Evolutionary conservation across 2,797 vertebrate species (phyloP).

Genomic region (Dendrocincla fuliginosa): DNA sequence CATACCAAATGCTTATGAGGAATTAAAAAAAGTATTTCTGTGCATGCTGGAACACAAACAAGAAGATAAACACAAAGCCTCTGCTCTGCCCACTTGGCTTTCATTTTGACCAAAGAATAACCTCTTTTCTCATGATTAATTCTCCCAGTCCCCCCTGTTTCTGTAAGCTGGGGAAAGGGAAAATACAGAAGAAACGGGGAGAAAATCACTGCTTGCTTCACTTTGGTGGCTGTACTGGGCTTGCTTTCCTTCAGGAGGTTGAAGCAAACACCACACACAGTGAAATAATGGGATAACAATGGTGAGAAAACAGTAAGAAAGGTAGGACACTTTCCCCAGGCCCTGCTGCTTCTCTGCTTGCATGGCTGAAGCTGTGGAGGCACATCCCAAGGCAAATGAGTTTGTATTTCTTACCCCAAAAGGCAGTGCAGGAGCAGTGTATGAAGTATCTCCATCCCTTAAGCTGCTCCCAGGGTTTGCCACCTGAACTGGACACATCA

Average conservation of each 20-base stretch:
- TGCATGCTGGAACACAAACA: not conserved
- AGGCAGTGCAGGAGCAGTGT: not conserved
- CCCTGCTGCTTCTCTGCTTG: not conserved
- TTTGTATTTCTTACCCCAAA: not conserved
- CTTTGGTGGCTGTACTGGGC: not conserved
- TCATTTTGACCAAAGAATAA: not conserved
- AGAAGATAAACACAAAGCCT: not conserved
- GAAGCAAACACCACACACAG: not conserved
- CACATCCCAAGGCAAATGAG: not conserved
- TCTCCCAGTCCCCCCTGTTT: not conserved
- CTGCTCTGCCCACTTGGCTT: not conserved
- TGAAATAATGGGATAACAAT: not conserved
- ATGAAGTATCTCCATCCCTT: not conserved
- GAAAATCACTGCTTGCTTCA: not conserved
- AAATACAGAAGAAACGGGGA: not conserved
- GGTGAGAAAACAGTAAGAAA: not conserved
- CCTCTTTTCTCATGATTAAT: not conserved
- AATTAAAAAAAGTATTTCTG: not conserved
- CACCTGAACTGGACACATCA: not conserved
- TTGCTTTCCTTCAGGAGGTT: not conserved
- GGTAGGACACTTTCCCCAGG: not conserved
- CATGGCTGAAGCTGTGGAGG: not conserved
- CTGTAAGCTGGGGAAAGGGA: not conserved
- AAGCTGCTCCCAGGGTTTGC: not conserved
- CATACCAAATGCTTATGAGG: not conserved